These are phyloP conservation scores for Deilephila porcellus DNA, from an alignment of 2,888 invertebrate genomes.

Conservation along the genomic window DNA sequence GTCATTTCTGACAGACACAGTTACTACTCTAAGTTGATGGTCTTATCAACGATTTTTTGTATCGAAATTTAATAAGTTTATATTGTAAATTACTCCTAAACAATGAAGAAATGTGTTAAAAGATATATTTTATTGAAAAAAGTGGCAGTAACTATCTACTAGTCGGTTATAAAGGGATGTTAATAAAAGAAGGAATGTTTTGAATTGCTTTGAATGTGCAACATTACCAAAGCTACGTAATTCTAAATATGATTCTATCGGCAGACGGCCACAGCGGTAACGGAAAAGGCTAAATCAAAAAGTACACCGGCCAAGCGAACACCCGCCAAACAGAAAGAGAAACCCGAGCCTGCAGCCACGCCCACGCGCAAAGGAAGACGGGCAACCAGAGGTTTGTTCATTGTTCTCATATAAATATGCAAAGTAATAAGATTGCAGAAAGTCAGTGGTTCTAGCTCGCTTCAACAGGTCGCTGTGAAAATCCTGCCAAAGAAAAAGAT, in stretches of 20 bases:
- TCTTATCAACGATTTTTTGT: background rate
- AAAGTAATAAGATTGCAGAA: background rate
- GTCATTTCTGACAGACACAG: background rate
- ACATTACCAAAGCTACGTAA: constrained; percentile 30
- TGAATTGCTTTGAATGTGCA: background rate
- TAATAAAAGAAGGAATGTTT: constrained; percentile 22
- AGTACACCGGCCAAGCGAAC: constrained; percentile 57
- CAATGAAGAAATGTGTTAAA: background rate
- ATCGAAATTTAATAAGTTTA: background rate
- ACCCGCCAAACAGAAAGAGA: constrained; percentile 54
- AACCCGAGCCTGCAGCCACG: constrained; percentile 45
- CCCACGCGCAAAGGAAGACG: constrained; percentile 63
- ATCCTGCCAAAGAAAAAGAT: no score
- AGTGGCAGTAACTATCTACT: background rate
- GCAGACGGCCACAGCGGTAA: constrained; percentile 77
- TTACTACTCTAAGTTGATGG: background rate
- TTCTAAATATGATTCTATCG: constrained; percentile 7
- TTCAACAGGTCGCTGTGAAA: no score
- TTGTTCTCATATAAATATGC: background rate
- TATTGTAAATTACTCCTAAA: constrained; percentile 3
- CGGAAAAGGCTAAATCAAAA: constrained; percentile 68
- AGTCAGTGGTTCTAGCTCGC: no score
- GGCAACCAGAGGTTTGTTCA: constrained; percentile 53
- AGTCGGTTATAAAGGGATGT: constrained; percentile 7
- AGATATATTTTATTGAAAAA: background rate